A percentile compares a stretch with the other conserved stretches of the same genome.
These are phyloP conservation scores for Anarrhichthys ocellatus DNA, from an alignment of 2,113 vertebrate species.

Conservation along the genomic window DNA sequence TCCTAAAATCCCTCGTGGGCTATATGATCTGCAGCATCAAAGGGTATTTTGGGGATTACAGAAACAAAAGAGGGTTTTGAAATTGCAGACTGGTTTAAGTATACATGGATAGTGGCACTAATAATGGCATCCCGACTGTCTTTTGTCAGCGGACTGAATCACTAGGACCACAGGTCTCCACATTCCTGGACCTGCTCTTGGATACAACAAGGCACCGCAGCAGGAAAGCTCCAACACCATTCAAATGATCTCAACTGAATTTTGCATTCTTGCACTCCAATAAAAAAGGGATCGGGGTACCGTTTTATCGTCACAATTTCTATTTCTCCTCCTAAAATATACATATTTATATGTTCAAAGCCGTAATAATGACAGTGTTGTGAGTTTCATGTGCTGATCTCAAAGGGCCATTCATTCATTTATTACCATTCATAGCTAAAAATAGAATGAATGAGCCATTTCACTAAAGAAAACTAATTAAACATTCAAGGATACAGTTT, in stretches of 20 bases:
- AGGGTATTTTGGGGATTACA: slow-evolving; percentile 51
- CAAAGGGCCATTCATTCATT: slow-evolving; percentile 29
- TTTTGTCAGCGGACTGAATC: slow-evolving; percentile 67
- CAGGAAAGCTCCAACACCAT: slow-evolving; percentile 54
- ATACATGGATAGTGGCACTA: slow-evolving; percentile 51
- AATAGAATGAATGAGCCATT: slow-evolving; percentile 35
- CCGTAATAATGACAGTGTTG: slow-evolving; percentile 22
- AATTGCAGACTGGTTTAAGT: slow-evolving; percentile 38
- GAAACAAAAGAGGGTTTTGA: slow-evolving; percentile 49
- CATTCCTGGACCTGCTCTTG: slow-evolving; percentile 76
- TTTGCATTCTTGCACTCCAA: slow-evolving; percentile 28
- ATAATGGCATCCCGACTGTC: slow-evolving; percentile 69
- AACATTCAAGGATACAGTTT: slow-evolving; percentile 20
- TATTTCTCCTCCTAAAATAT: slow-evolving; percentile 7
- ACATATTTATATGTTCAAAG: slow-evolving; percentile 14
- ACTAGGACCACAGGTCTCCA: slow-evolving; percentile 73
- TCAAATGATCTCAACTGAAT: slow-evolving; percentile 34
- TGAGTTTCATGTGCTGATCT: slow-evolving; percentile 9
- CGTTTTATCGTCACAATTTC: neutral
- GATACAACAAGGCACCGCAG: slow-evolving; percentile 75
- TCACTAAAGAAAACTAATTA: slow-evolving; percentile 20
- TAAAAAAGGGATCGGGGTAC: neutral
- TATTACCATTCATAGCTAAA: slow-evolving; percentile 6
- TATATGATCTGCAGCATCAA: slow-evolving; percentile 53
- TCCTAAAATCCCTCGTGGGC: slow-evolving; percentile 5